These are phyloP conservation scores for Fopius arisanus DNA, from an alignment of 1,140 invertebrate genomes.

Conservation along the genomic window DNA sequence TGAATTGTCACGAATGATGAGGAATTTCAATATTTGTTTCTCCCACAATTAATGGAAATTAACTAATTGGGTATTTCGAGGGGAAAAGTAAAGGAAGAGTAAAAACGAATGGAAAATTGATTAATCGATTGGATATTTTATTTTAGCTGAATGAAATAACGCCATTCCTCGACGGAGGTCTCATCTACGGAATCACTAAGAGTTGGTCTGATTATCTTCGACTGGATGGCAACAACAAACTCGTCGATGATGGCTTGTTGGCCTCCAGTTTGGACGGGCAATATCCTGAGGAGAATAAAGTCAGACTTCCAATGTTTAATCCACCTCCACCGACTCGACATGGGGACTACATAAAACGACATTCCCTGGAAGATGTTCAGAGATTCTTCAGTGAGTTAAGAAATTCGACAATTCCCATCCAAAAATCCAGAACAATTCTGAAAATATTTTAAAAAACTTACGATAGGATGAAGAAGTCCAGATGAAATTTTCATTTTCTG, in stretches of 20 bases:
- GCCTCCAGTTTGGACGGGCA: conserved; percentile 55
- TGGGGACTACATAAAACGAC: conserved; percentile 48
- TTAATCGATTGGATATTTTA: neutral
- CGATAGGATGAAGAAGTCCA: neutral
- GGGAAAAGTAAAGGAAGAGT: too few relatives aligned
- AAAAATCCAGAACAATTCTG: too few relatives aligned
- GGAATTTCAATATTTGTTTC: neutral
- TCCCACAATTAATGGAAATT: neutral
- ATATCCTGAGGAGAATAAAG: conserved; percentile 66
- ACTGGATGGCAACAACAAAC: conserved; percentile 60
- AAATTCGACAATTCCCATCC: too few relatives aligned
- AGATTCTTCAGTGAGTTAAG: conserved; percentile 68
- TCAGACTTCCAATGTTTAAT: conserved; percentile 68
- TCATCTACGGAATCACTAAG: conserved; percentile 70
- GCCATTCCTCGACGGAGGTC: conserved; percentile 69
- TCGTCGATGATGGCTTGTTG: conserved; percentile 59
- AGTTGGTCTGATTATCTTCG: conserved; percentile 68
- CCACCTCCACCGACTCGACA: conserved; percentile 69
- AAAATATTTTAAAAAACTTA: neutral
- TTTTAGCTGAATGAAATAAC: conserved; percentile 71
- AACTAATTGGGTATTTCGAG: too few relatives aligned
- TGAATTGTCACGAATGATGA: neutral
- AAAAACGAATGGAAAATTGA: too few relatives aligned
- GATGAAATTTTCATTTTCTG: too few relatives aligned
- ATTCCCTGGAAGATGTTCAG: conserved; percentile 60